phyloP scores from a whole-genome alignment of 2,888 invertebrate species.

The Diarsia brunnea region DNA sequence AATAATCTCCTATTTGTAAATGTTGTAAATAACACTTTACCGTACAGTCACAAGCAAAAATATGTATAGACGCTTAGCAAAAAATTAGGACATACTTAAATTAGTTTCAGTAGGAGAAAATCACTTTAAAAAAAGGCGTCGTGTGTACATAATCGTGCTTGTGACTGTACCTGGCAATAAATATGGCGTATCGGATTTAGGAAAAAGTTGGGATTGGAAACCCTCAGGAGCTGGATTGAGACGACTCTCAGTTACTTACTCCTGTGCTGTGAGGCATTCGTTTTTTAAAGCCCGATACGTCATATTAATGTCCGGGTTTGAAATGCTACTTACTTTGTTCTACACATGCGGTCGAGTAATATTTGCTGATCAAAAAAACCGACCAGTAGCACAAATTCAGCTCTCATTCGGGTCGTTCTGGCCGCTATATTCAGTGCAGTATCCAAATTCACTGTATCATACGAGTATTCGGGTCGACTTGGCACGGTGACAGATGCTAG shows the following conservation, averaged over 20 bases:
- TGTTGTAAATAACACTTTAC: conserved; percentile 51
- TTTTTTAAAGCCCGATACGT: conserved; percentile 4
- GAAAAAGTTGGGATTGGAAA: no score
- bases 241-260: not conserved
- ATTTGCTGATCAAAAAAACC: not conserved
- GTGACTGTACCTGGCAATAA: conserved; percentile 10
- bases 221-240: no score
- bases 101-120: no score
- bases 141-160: no score
- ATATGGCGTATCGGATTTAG: conserved; percentile 2
- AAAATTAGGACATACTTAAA: no score
- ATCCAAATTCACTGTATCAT: not conserved
- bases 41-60: no score
- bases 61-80: no score
- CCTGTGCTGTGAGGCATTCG: not conserved
- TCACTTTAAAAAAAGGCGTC: no score
- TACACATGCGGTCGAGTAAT: not conserved
- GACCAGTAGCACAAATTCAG: not conserved
- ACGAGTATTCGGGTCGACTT: not conserved
- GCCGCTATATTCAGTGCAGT: not conserved
- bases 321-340: not conserved
- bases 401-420: not conserved
- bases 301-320: conserved; percentile 7
- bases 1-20: conserved; percentile 20
- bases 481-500: no score